Evolutionary conservation across 2,888 invertebrate genomes (phyloP).

Genomic region (Drosophila histrio): DNA sequence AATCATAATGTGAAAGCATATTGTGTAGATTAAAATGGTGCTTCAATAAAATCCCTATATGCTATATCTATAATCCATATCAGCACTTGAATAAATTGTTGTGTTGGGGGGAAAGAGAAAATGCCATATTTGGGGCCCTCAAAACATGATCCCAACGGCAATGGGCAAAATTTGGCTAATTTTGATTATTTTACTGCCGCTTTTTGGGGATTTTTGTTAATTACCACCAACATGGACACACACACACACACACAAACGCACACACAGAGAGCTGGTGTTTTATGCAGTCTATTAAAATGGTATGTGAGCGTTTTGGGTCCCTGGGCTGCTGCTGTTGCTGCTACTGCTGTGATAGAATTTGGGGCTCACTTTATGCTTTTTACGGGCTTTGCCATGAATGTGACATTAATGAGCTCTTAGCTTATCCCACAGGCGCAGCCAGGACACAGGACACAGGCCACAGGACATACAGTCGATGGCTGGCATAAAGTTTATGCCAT

Average conservation of each 20-base stretch:
- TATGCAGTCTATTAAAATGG: conserved; percentile 69
- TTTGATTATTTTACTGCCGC: conserved; percentile 74
- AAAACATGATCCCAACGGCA: conserved; percentile 42
- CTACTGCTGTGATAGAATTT: conserved; percentile 67
- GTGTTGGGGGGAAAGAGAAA: not conserved
- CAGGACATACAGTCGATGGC: not conserved
- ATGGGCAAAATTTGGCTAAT: conserved; percentile 66
- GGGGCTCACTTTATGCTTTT: conserved; percentile 66
- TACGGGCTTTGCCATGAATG: conserved; percentile 68
- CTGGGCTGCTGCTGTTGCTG: conserved; percentile 23
- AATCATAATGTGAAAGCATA: conserved; percentile 2
- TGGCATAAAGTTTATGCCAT: conserved; percentile 64
- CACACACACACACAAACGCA: conserved; percentile 18
- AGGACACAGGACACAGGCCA: conserved; percentile 6
- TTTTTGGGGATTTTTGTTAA: conserved; percentile 67
- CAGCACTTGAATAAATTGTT: conserved; percentile 48
- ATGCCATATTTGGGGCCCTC: conserved; percentile 22
- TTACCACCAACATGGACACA: conserved; percentile 51
- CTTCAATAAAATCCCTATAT: not conserved
- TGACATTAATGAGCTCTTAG: conserved; percentile 78
- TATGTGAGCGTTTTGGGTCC: conserved; percentile 30
- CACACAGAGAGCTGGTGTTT: conserved; percentile 25
- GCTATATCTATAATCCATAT: conserved; percentile 15
- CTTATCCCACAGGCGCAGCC: conserved; percentile 72
- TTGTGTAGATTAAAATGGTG: conserved; percentile 5